Evolutionary conservation across 2,113 vertebrate species (phyloP), one percentile per base, ranked within the genome.

Genomic region (Brienomyrus longianalis): DNA sequence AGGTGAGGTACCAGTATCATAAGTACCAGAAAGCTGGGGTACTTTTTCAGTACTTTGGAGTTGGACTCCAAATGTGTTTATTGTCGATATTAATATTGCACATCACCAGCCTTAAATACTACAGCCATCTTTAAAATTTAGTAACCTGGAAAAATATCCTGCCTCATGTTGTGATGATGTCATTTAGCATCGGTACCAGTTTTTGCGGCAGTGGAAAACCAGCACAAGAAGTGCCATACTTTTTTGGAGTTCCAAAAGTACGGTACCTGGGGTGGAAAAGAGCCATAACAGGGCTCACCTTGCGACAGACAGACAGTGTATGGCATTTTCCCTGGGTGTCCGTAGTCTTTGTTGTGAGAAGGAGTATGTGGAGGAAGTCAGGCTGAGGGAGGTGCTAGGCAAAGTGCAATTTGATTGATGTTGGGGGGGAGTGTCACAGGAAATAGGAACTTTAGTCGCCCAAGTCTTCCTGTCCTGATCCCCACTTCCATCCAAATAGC

Each of bases 291-390:
- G 9, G 19, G 91, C 87, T 39, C 91, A 97, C 96, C 95, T 97
- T 70, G 95, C 95, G 77, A 95, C 74, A 3, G 94, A 93, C 89
- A 96, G 92, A 90, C 92, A 96, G 92, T 96, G 92, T 88, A 95
- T 91, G 21, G 94, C 95, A 1, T 96, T 96, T 90, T 96, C 93
- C 87, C 95, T 94, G 13, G 91, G 90, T 11, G 95, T 96, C 88
- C 47, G 92, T 13, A 92, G 93, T 47, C 89, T 91, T 66, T 92
- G 93, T 47, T 92, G 92, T 92, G 90, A 95, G 54, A 23, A 94
- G 15, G 93, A 93, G 3, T 91, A 80, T 13, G 93, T 39, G 90
- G 93, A 92, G 5, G 93, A 89, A 3, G 89, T 90, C 5, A 92
- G 90, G 86, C 92, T 84, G 39, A 80, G 70, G 4, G 91, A 88